Percentiles rank a stretch among this genome's conserved stretches.
These are phyloP conservation scores for Leptinotarsa lineolata DNA, from an alignment of 1,140 invertebrate genomes.

Conservation along the genomic window DNA sequence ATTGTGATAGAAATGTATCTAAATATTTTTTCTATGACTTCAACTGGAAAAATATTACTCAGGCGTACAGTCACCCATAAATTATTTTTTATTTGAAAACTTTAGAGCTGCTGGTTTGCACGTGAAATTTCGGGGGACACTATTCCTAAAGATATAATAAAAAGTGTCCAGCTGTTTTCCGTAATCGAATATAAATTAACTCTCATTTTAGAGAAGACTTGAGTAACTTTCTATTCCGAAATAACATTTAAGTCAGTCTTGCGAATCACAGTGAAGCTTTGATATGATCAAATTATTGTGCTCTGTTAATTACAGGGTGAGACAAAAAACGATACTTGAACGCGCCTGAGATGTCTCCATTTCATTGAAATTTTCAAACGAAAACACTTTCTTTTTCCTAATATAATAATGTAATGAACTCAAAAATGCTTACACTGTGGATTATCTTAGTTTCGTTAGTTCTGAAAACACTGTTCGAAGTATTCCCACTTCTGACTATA, in stretches of 20 bases:
- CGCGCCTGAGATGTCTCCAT: neutral
- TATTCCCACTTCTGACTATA: neutral
- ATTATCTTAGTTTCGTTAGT: neutral
- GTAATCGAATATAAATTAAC: neutral
- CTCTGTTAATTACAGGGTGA: slow-evolving; percentile 41
- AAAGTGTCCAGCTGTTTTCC: neutral
- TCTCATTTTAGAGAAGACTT: slow-evolving; percentile 36
- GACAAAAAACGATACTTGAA: slow-evolving; percentile 24
- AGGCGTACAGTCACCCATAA: slow-evolving; percentile 45
- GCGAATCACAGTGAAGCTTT: slow-evolving; percentile 59
- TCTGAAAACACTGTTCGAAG: neutral
- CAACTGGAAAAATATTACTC: slow-evolving; percentile 51
- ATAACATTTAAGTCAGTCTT: slow-evolving; percentile 58
- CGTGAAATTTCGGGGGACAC: neutral
- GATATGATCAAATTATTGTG: slow-evolving; percentile 60
- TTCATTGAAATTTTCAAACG: too few species aligned
- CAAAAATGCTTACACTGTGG: neutral
- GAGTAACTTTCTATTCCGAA: slow-evolving; percentile 52
- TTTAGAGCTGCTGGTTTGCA: slow-evolving; percentile 45
- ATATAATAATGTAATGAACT: too few species aligned
- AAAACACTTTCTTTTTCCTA: too few species aligned
- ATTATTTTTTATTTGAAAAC: slow-evolving; percentile 42
- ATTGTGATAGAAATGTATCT: slow-evolving; percentile 51
- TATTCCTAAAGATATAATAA: neutral
- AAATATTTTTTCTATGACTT: slow-evolving; percentile 49